phyloP scores from a whole-genome alignment of 2,797 vertebrate genomes.

The Taeniopygia guttata region DNA sequence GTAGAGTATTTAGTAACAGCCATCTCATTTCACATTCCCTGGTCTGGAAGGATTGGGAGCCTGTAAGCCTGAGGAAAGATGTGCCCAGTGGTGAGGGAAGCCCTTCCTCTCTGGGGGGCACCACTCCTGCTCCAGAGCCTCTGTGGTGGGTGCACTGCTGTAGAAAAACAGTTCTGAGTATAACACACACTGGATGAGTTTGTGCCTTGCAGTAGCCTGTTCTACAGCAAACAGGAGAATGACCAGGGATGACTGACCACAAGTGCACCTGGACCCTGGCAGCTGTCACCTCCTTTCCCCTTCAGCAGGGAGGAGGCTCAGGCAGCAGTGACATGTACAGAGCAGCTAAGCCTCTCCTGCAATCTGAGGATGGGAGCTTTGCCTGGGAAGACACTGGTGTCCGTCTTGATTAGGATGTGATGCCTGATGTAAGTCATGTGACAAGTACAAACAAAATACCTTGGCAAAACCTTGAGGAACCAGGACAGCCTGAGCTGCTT shows the following conservation, averaged over 20 bases:
- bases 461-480: slow-evolving; percentile 63
- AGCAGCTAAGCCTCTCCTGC: slow-evolving; percentile 36
- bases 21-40: not conserved
- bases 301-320: not conserved
- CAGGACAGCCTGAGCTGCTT: slow-evolving; percentile 68
- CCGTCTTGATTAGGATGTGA: slow-evolving; percentile 26
- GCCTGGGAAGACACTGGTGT: slow-evolving; percentile 56
- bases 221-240: not conserved
- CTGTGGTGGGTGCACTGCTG: not conserved
- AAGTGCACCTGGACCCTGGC: not conserved
- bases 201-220: not conserved
- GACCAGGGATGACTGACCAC: not conserved
- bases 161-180: not conserved
- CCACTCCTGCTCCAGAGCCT: not conserved
- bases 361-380: slow-evolving; percentile 29
- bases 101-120: not conserved
- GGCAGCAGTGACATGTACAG: not conserved
- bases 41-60: not conserved
- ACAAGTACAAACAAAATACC: slow-evolving; percentile 64
- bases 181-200: not conserved
- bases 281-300: not conserved
- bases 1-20: not conserved
- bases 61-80: not conserved
- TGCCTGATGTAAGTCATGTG: slow-evolving; percentile 59
- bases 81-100: not conserved